Base-by-base conservation (phyloP, 2,113 vertebrate genomes). In the Hyaena hyaena region DNA sequence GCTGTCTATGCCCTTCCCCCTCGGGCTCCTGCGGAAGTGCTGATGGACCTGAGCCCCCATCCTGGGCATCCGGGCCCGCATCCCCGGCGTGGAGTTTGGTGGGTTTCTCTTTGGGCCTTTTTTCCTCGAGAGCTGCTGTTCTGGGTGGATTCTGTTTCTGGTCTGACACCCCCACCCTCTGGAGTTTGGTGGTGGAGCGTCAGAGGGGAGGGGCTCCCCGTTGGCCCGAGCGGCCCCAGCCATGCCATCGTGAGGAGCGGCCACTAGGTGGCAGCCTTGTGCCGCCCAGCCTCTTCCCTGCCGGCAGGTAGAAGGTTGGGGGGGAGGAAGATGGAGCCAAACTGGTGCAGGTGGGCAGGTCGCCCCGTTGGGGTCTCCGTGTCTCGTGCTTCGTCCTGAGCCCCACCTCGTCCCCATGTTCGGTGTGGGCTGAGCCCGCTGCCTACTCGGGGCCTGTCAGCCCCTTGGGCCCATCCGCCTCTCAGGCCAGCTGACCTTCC, bases 191-290 rank as follows among this genome's bases (percentile, higher is more conserved):
- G 31, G 23, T 24, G 45, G 43, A 8, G 43, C 61, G 58, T 33
- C 1, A 0, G 45, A 26, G 53, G 12, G 8, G 35, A n/a, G 33
- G 21, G 48, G 2, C n/a, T 4, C 4, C 23, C 14, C 2, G 21
- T 7, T 53, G 39, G n/a, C 48, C 5, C 4, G 4, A 35, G 7
- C 2, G 4, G 1, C 2, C 7, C 21, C 15, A 1, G 15, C 4
- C 10, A 0, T 26, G 65, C 77, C 21, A 24, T 48, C 16, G 50
- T 14, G 10, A 16, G 10, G 50, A 15, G 16, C 4, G 0, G 10
- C 96, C 98, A 69, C 74, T 66, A 97, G 97, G 50, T 93, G 98
- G 96, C 95, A 94, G 79, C n/a, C 33, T 48, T 4, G 61, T 0
- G 12, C 86, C 17, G 0, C 12, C n/a, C 23, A 2, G 7, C 66